Conservation (phyloP, 2,113 vertebrate genomes). For the Fregata magnificens region DNA sequence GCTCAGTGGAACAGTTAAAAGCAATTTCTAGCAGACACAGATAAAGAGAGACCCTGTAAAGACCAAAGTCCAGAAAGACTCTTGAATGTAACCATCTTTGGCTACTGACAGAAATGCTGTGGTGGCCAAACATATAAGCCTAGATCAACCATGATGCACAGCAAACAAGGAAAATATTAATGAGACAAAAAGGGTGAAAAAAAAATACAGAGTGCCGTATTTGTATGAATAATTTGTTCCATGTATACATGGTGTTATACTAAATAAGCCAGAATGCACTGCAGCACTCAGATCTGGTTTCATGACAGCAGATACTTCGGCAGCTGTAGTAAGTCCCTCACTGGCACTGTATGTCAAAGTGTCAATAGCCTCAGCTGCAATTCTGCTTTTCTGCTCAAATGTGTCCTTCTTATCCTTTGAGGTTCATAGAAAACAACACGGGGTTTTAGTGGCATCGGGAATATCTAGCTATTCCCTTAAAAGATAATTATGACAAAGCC, state of each 20-base stretch:
- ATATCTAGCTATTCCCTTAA: background rate
- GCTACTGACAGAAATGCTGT: background rate
- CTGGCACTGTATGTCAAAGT: background rate
- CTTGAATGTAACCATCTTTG: background rate
- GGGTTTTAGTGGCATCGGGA: background rate
- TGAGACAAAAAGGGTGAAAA: background rate
- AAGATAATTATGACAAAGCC: background rate
- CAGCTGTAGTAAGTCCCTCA: background rate
- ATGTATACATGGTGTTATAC: background rate
- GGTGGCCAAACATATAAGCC: background rate
- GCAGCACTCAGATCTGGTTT: background rate
- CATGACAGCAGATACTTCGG: background rate
- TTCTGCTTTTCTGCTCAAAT: background rate
- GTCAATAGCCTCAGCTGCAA: background rate
- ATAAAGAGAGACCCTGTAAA: background rate
- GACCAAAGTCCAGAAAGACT: background rate
- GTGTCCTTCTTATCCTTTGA: background rate
- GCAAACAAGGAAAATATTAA: background rate
- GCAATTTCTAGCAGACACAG: background rate
- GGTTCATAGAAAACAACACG: background rate
- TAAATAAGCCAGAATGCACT: background rate
- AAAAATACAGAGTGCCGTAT: background rate
- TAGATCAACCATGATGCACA: background rate
- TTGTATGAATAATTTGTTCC: background rate
- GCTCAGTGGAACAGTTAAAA: background rate